Base-by-base conservation (phyloP, 1,140 invertebrate species). In the Zaprionus ghesquierei region DNA sequence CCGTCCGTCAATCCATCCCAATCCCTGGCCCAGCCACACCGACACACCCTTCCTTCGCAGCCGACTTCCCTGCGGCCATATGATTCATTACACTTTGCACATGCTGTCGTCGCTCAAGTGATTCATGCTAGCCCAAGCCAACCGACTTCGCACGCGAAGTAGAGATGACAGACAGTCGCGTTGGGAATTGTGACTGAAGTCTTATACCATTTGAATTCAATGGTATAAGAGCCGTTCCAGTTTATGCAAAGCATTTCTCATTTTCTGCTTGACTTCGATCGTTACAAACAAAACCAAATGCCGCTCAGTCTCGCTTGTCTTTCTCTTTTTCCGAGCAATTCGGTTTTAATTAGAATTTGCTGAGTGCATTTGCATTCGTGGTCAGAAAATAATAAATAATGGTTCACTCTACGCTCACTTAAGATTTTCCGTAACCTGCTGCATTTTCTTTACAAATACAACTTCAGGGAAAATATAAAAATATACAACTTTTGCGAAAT, bases 1-100 rank as follows among this genome's bases (percentile, higher is more conserved):
- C 10, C 31, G 31, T 33, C 31, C 31, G 31, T 33, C 31, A 0
- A 12, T 13, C 31, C 31, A 13, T 33, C 0, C 31, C 35, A 15
- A 15, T 15, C 35, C n/a, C 35, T 38, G 41, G 38, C 38, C 5
- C 38, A 18, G 33, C n/a, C n/a, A n/a, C n/a, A n/a, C 29, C 58
- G 62, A 59, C 66, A 54, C 62, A 58, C 58, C 58, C 38, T 54
- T 18, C 35, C 18, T 3, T 46, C 15, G 12, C 55, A 33, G 8
- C 27, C 44, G 51, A 44, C 29, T 49, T 22, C 29, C 59, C 56
- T 31, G 55, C 33, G 25, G 41, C 44, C 60, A 69, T 51, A 76
- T 84, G 81, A 84, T 79, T 84, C 81, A 84, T 84, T 84, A 70
- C 71, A 71, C 61, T 70, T 61, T 31, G 78, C 69, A 38, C 68